Evolutionary conservation across 2,888 invertebrate species (phyloP).

Genomic region (Mesorhabditis sp.): DNA sequence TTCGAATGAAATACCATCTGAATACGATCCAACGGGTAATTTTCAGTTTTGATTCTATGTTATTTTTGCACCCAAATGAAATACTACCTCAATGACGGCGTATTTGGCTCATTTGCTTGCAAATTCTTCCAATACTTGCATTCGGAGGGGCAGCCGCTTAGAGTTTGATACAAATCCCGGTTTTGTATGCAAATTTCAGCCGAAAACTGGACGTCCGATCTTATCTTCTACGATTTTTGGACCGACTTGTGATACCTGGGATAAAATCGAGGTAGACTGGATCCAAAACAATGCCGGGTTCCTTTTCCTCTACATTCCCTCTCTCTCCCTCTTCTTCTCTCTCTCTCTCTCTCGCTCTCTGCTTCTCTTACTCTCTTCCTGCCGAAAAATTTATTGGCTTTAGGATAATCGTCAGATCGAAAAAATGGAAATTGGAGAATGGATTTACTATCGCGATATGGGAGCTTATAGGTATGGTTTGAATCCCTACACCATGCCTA

Average conservation of each 20-base stretch:
- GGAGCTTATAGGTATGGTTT: slow-evolving; percentile 76
- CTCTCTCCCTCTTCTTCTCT: no score
- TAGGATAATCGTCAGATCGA: slow-evolving; percentile 64
- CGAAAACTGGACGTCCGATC: slow-evolving; percentile 10
- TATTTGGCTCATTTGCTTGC: slow-evolving; percentile 97
- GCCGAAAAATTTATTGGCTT: background rate
- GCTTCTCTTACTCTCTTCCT: no score
- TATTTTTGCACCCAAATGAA: background rate
- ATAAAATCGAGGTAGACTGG: slow-evolving; percentile 67
- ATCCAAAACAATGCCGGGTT: background rate
- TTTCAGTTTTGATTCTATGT: background rate
- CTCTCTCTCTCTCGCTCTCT: no score
- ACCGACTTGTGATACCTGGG: slow-evolving; percentile 90
- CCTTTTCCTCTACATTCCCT: no score
- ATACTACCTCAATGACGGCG: slow-evolving; percentile 98
- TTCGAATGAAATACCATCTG: slow-evolving; percentile 66
- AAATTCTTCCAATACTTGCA: slow-evolving; percentile 86
- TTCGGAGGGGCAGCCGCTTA: slow-evolving; percentile 72
- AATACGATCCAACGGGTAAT: background rate
- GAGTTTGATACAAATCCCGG: slow-evolving; percentile 61
- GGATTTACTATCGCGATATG: slow-evolving; percentile 89
- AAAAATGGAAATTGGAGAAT: slow-evolving; percentile 76
- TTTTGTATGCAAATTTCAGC: background rate
- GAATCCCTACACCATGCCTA: no score
- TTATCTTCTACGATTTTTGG: slow-evolving; percentile 72